Percentiles rank a stretch among this genome's conserved stretches.
Evolutionary conservation across 2,797 vertebrate genomes (phyloP).

Genomic region (Syndactyla subalaris): DNA sequence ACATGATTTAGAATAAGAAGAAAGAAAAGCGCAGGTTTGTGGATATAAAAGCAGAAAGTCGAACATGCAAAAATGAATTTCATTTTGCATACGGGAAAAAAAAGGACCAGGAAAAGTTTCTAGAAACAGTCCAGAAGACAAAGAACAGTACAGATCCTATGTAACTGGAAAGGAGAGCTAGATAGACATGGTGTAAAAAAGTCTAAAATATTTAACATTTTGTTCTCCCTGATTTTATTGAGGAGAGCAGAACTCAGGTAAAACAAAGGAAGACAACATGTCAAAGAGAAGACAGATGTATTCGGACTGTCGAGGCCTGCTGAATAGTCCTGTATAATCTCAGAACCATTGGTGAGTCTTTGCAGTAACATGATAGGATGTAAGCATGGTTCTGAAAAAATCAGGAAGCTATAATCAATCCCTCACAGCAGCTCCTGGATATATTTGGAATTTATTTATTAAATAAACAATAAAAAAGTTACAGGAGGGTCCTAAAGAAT

Average conservation of each 20-base stretch:
- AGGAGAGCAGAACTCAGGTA: background rate
- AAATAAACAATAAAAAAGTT: background rate
- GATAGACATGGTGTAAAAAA: background rate
- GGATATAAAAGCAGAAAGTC: background rate
- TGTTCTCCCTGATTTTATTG: background rate
- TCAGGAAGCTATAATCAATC: background rate
- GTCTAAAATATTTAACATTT: background rate
- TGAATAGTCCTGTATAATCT: background rate
- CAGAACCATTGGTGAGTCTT: background rate
- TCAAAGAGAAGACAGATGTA: background rate
- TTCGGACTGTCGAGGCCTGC: background rate
- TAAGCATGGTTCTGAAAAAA: background rate
- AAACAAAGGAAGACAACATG: background rate
- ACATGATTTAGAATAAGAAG: background rate
- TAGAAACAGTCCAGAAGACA: background rate
- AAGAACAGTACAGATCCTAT: background rate
- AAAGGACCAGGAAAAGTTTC: background rate
- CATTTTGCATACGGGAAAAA: background rate
- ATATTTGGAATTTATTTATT: background rate
- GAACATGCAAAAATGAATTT: background rate
- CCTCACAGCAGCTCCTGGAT: background rate
- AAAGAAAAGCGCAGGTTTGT: background rate
- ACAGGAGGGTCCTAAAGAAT: background rate
- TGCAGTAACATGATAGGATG: background rate
- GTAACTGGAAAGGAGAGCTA: background rate